These are phyloP conservation scores for Gortyna flavago DNA, from an alignment of 2,888 invertebrate species.

Conservation along the genomic window DNA sequence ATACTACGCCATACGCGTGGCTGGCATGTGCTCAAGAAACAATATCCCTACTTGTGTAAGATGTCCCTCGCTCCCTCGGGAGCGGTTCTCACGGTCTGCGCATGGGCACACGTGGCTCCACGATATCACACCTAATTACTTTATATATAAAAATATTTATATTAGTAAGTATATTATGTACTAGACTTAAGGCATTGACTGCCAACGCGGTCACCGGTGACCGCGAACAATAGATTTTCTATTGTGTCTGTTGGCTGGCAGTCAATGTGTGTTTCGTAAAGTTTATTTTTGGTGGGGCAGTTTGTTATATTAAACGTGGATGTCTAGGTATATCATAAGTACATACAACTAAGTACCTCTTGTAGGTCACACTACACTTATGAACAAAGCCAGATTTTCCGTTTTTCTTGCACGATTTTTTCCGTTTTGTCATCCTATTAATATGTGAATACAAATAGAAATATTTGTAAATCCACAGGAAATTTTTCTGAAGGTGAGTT, in stretches of 20 bases:
- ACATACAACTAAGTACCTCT: not conserved
- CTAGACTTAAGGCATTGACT: no score
- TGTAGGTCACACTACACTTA: not conserved
- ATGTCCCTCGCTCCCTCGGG: slow-evolving; percentile 81
- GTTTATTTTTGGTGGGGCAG: slow-evolving; percentile 8
- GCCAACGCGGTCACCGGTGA: no score
- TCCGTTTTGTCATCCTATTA: not conserved
- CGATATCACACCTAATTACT: slow-evolving; percentile 62
- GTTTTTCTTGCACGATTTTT: not conserved
- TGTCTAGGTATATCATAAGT: not conserved
- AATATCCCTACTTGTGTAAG: slow-evolving; percentile 83
- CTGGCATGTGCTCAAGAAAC: slow-evolving; percentile 89
- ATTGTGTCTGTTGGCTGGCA: no score
- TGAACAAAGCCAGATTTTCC: not conserved
- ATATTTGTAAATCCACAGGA: not conserved
- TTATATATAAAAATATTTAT: slow-evolving; percentile 29
- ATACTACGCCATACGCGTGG: slow-evolving; percentile 62
- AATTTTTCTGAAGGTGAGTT: no score
- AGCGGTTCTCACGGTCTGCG: slow-evolving; percentile 84
- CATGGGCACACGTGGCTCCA: slow-evolving; percentile 78
- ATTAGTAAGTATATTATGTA: not conserved
- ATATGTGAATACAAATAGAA: no score
- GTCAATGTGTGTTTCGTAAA: not conserved
- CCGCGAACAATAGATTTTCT: no score
- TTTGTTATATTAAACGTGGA: not conserved